Base-by-base conservation (phyloP, 2,113 vertebrate genomes). In the Fregata magnificens region DNA sequence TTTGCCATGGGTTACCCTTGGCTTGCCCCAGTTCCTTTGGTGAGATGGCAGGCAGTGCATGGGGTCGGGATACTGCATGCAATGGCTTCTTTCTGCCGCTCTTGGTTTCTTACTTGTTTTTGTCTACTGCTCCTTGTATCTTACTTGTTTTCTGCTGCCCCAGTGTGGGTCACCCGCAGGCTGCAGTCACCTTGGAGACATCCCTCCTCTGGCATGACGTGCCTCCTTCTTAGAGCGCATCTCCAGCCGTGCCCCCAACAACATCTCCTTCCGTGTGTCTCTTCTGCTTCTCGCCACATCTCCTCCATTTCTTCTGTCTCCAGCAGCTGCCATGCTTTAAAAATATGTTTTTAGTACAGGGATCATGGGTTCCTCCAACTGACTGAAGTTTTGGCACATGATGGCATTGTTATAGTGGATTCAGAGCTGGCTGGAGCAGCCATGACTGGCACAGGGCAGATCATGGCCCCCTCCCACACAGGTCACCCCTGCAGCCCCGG, bases 261-360 rank as follows among this genome's bases (percentile, higher is more conserved):
- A 0, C 16, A 14, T 40, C 40, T 53, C 20, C 24, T 81, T 77
- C 40, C 14, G 18, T 0, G 0, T 55, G 14, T 34, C 29, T 61
- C 47, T 55, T 94, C 29, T 29, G 11, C 31, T 62, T 77, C 11
- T 84, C 40, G 20, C 26, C 22, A 10, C 3, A 7, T 80, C 52
- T 88, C 29, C 4, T 63, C 10, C 8, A 8, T 38, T 67, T 56
- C 34, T 76, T 7, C 25, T 45, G 15, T 13, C 24, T 74, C 36
- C 62, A 56, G n/a, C 49, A 63, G 47, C 74, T 74, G 36, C 36
- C 19, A 3, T 26, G 20, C n/a, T 31, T 61, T 66, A 38, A 49
- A 84, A 62, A 67, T 38, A 25, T 2, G 11, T 13, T 73, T 83
- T 66, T 25, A 36, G 45, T 25, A 49, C 31, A 53, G 25, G 3